phyloP scores from a whole-genome alignment of 2,113 vertebrate species.

The Larimichthys crocea region DNA sequence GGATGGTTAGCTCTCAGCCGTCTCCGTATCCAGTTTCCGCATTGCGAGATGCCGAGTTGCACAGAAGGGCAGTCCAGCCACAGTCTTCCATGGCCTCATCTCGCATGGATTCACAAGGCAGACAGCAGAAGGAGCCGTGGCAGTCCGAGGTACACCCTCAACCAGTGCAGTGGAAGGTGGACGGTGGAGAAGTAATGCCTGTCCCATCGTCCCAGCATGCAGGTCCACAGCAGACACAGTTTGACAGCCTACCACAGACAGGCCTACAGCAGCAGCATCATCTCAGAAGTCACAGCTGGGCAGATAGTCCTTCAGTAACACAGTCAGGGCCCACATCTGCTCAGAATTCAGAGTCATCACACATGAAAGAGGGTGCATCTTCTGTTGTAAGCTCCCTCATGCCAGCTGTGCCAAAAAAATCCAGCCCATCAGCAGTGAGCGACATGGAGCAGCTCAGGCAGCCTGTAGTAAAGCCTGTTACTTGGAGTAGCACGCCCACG shows the following conservation, averaged over 20 bases:
- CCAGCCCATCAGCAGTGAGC: conserved; percentile 41
- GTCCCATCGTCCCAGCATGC: conserved; percentile 41
- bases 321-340: conserved; percentile 49
- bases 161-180: conserved; percentile 74
- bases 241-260: conserved; percentile 49
- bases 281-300: conserved; percentile 61
- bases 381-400: conserved; percentile 37
- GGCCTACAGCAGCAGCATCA: conserved; percentile 63
- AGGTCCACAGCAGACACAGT: conserved; percentile 53
- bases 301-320: conserved; percentile 40
- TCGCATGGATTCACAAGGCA: conserved; percentile 53
- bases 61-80: conserved; percentile 32
- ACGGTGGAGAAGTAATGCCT: conserved; percentile 70
- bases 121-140: conserved; percentile 57
- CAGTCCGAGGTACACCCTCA: conserved; percentile 48
- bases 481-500: conserved; percentile 60
- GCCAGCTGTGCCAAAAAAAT: conserved; percentile 46
- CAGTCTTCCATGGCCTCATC: conserved; percentile 52
- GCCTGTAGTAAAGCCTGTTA: conserved; percentile 35
- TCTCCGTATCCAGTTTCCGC: conserved; percentile 44
- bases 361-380: conserved; percentile 48
- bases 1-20: conserved; percentile 35
- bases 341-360: conserved; percentile 53
- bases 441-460: conserved; percentile 67
- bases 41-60: conserved; percentile 61